Evolutionary conservation across 2,113 vertebrate genomes (phyloP).

Genomic region (Australoheros scitulus): DNA sequence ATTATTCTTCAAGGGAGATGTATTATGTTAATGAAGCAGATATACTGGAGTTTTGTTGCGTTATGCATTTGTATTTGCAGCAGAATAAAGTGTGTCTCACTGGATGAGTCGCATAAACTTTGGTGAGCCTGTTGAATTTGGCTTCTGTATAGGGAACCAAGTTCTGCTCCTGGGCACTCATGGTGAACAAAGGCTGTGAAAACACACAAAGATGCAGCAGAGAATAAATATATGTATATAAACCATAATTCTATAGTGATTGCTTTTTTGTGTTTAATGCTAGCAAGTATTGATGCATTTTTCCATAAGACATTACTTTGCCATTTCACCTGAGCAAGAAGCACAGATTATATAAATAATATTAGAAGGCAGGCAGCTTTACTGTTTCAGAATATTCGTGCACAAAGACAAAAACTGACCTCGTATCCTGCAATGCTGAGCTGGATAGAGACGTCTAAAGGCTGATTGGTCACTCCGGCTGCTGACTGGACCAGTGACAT

Average conservation of each 20-base stretch:
- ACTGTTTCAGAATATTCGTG: not conserved
- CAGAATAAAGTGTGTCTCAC: slow-evolving; percentile 47
- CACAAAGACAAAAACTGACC: slow-evolving; percentile 44
- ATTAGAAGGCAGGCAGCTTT: not conserved
- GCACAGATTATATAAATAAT: not conserved
- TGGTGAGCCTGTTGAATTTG: slow-evolving; percentile 69
- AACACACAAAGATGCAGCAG: slow-evolving; percentile 29
- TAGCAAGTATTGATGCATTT: not conserved
- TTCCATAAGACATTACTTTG: not conserved
- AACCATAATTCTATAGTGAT: not conserved
- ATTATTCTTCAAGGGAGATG: not conserved
- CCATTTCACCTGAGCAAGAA: not conserved
- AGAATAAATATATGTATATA: not conserved
- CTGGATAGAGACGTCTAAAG: slow-evolving; percentile 77
- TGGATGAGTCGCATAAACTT: slow-evolving; percentile 69
- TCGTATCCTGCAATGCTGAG: slow-evolving; percentile 78
- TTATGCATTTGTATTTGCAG: not conserved
- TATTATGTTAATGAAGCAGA: not conserved
- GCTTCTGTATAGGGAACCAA: slow-evolving; percentile 70
- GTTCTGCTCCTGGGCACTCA: slow-evolving; percentile 83
- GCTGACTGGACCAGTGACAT: slow-evolving; percentile 80
- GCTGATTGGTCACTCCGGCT: slow-evolving; percentile 79
- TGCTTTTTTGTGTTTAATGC: not conserved
- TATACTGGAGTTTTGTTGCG: not conserved
- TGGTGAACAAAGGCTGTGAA: slow-evolving; percentile 78